Evolutionary conservation across 2,888 invertebrate species (phyloP).

Genomic region (Lepidochrysops patricia): DNA sequence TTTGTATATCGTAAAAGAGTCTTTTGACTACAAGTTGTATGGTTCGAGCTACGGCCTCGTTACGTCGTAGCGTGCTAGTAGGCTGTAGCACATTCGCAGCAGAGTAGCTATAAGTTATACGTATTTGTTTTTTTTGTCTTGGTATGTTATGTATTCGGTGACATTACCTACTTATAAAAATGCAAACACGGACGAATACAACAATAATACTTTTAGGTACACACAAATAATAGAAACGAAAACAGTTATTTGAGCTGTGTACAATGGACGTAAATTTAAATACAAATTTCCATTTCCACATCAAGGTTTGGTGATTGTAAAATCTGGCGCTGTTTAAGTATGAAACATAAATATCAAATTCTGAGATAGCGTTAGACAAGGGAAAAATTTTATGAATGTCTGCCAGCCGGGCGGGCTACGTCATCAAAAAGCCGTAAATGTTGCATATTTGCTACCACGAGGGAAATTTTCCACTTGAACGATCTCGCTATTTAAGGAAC

Average conservation of each 20-base stretch:
- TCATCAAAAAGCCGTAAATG: constrained; percentile 65
- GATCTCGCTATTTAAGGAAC: constrained; percentile 47
- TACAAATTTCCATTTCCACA: no score
- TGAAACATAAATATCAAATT: constrained; percentile 8
- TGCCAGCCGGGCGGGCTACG: constrained; percentile 40
- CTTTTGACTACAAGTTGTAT: no score
- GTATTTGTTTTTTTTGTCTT: no score
- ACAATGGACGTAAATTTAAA: no score
- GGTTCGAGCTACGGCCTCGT: neutral
- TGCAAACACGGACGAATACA: no score
- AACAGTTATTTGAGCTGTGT: no score
- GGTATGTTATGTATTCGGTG: no score
- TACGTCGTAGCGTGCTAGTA: neutral
- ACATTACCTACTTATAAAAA: no score
- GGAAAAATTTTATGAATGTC: constrained; percentile 48
- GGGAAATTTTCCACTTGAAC: constrained; percentile 57
- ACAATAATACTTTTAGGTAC: no score
- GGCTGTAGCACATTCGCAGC: no score
- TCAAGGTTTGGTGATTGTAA: neutral
- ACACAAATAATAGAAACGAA: no score
- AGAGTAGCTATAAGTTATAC: no score
- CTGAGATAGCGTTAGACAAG: constrained; percentile 14
- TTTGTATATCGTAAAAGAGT: neutral
- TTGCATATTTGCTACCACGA: constrained; percentile 50
- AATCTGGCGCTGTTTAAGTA: neutral